Evolutionary conservation across 2,888 invertebrate genomes (phyloP), one percentile per base, ranked within the genome.

Genomic region (Coenonympha arcania): DNA sequence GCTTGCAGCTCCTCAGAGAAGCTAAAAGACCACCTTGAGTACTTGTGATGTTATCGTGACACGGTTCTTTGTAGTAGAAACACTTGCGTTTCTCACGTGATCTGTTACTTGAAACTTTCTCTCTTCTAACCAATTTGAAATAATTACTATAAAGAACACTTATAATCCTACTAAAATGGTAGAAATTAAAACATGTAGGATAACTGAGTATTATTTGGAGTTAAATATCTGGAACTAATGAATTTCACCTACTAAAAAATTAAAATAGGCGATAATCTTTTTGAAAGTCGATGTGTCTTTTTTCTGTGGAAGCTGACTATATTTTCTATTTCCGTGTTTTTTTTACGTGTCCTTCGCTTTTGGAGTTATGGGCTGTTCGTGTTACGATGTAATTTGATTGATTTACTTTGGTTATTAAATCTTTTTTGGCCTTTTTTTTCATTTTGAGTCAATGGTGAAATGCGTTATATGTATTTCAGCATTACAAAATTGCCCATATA

Each of bases 151-250:
- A 22, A 20, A 41, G n/a, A 40, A 36, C 15, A 33, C 20, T 36
- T 37, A 20, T 31, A 50, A 44, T 52, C 47, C 28, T 49, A 55
- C 52, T 52, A 55, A 52, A 49, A 36, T 19, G 6, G 22, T 42
- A 42, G 26, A 34, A 15, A 24, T 22, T 31, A 18, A 15, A 22
- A 20, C n/a, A 22, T 15, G n/a, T 41, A 26, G 11, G 28, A 30
- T 28, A 13, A 19, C 18, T 34, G 22, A 33, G 8, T 8, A 20
- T 15, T 40, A 28, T 28, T 26, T 28, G 19, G 9, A 28, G 34
- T 34, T 33, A 24, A 44, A 34, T 34, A 44, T 11, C 6, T 22
- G n/a, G 18, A 31, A 43, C 31, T 43, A 43, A 43, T 43, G 4
- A 11, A 43, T 20, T 31, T 26, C 8, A 6, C 2, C 28, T 28